Evolutionary conservation across 2,797 vertebrate genomes (phyloP), one percentile per base, ranked within the genome.

Genomic region (Karalla daura): DNA sequence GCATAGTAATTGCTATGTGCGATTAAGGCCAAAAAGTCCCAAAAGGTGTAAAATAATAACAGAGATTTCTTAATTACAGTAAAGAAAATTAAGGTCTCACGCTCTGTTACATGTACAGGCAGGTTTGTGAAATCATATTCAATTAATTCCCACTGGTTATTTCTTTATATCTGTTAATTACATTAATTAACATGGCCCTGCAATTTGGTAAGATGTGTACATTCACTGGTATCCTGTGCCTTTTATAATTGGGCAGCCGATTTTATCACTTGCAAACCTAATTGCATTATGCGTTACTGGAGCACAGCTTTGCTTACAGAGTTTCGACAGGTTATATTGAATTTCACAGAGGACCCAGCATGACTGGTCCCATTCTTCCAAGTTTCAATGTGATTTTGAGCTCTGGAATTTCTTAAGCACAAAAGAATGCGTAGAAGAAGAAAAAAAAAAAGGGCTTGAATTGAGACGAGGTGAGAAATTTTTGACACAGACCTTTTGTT

Each of bases 171-270:
- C 14, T 49, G 7, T 17, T 45, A 12, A 49, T 46, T 39, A 9
- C 46, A 41, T 44, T 21, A 56, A 74, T 78, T 47, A 73, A 24
- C 44, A 43, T 14, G 33, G 52, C 25, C 35, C 20, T 6, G 36
- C 58, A 18, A 61, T 70, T 50, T 18, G 64, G 36, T 32, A 17
- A 55, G 53, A 58, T 9, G 5, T 32, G 32, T 46, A 20, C 4
- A 18, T 54, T 45, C 2, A 41, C 61, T 58, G 28, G 54, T 70
- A 40, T 55, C 37, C 39, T 1, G 17, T 52, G 64, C 63, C 24
- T 13, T 37, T 46, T 35, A 44, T 53, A 67, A 63, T 78, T 69
- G 46, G 49, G 66, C 58, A 20, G 32, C 73, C 27, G 25, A 30
- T 49, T 61, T 60, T 51, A 39, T 44, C n/a, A 54, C 58, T 51